A percentile compares a stretch with the other conserved stretches of the same genome.
phyloP scores from a whole-genome alignment of 1,140 invertebrate species.

The Bicyclus anynana region DNA sequence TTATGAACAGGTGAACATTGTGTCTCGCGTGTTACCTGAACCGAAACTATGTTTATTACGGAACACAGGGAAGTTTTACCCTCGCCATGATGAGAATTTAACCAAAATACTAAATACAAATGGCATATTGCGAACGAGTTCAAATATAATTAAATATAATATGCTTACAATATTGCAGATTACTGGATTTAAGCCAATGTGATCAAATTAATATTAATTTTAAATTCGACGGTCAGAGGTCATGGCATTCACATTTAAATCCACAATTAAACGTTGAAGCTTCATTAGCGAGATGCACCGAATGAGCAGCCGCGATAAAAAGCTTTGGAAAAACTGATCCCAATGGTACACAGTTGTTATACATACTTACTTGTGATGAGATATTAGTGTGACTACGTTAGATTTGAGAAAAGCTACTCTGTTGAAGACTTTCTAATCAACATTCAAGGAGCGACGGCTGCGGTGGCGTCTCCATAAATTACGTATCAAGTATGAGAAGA shows the following conservation, averaged over 20 bases:
- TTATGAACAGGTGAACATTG: constrained; percentile 16
- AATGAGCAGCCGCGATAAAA: not conserved
- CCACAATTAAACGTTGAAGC: not conserved
- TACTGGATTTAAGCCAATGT: not conserved
- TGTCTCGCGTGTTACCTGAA: constrained; percentile 45
- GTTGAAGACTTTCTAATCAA: constrained; percentile 62
- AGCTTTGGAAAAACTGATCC: not conserved
- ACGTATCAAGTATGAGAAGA: constrained; percentile 66
- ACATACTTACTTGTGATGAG: constrained; percentile 27
- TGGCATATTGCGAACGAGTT: constrained; percentile 7
- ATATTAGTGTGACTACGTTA: constrained; percentile 33
- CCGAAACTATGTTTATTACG: constrained; percentile 62
- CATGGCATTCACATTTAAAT: not conserved
- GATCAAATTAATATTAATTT: not conserved
- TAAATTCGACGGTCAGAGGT: not conserved
- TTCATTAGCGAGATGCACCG: not conserved
- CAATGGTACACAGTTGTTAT: constrained; percentile 11
- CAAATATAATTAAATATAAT: constrained; percentile 6
- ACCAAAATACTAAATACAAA: constrained; percentile 32
- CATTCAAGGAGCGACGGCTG: constrained; percentile 57
- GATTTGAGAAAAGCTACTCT: constrained; percentile 40
- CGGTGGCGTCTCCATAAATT: constrained; percentile 68
- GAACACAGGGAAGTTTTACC: constrained; percentile 46
- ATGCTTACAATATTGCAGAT: not conserved
- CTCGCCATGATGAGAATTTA: constrained; percentile 47